Evolutionary conservation across 1,140 invertebrate genomes (phyloP).

Genomic region (Cherax quadricarinatus): DNA sequence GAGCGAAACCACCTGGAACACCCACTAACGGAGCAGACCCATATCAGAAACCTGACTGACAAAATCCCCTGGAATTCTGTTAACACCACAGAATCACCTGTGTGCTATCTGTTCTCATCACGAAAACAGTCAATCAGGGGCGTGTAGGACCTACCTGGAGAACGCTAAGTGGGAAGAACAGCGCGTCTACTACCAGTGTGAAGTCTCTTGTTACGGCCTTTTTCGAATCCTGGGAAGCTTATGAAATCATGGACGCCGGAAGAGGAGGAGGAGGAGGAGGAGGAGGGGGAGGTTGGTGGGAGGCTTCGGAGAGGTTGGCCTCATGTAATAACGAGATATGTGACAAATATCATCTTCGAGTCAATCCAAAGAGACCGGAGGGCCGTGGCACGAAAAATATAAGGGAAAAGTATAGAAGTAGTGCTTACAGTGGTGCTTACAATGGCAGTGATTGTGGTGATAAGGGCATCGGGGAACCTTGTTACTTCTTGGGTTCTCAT

Average conservation of each 20-base stretch:
- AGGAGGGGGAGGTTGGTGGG: not conserved
- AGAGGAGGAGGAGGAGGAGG: conserved; percentile 1
- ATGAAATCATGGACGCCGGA: not conserved
- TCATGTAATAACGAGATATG: conserved; percentile 18
- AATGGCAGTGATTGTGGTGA: not conserved
- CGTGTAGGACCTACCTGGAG: not conserved
- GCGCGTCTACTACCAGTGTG: conserved; percentile 26
- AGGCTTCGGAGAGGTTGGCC: not conserved
- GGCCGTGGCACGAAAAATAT: conserved; percentile 22
- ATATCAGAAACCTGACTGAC: too few species aligned
- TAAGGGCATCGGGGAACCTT: not conserved
- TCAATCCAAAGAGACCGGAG: conserved; percentile 21
- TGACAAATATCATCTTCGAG: not conserved
- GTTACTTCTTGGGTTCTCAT: not conserved
- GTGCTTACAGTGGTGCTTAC: not conserved
- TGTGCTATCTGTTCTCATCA: too few species aligned
- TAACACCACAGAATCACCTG: too few species aligned
- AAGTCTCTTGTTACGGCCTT: conserved; percentile 28
- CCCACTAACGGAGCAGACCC: too few species aligned
- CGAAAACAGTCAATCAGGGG: too few species aligned
- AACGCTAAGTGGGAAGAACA: not conserved
- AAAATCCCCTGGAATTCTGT: too few species aligned
- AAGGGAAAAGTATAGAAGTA: not conserved
- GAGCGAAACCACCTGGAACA: too few species aligned
- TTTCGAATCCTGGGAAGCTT: not conserved